Conservation (phyloP, 2,113 vertebrate genomes). For the Ploceus nigricollis region DNA sequence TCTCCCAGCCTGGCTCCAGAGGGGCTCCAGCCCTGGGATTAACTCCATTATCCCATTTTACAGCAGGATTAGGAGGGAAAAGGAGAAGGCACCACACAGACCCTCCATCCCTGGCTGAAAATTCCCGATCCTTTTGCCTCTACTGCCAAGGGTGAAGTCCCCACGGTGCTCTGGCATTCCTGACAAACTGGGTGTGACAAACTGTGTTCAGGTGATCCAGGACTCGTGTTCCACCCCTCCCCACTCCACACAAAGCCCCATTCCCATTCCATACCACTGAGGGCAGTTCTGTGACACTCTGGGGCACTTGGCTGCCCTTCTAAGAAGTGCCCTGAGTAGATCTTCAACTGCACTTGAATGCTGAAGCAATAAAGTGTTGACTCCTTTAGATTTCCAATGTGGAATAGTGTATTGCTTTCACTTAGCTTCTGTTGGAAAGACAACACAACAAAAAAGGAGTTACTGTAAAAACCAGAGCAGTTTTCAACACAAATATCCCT, state of each 20-base stretch:
- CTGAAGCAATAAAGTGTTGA: slow-evolving; percentile 67
- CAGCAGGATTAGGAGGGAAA: neutral
- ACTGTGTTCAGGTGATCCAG: neutral
- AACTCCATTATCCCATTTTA: neutral
- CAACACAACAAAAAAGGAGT: neutral
- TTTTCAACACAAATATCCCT: neutral
- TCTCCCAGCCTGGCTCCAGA: neutral
- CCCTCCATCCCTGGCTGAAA: neutral
- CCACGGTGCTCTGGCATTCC: neutral
- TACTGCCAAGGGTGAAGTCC: neutral
- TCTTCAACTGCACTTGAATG: neutral
- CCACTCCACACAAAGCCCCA: accelerated
- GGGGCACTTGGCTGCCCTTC: slow-evolving; percentile 1
- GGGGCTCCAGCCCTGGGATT: neutral
- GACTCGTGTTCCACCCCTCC: neutral
- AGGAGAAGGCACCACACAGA: neutral
- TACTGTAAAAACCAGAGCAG: neutral
- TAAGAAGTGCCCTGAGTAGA: accelerated
- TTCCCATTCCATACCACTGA: slow-evolving; percentile 25
- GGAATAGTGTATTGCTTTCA: neutral
- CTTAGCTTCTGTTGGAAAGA: neutral
- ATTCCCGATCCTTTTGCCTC: neutral
- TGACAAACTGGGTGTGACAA: accelerated
- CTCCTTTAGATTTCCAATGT: slow-evolving; percentile 47
- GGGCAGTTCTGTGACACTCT: slow-evolving; percentile 42